Evolutionary conservation across 2,113 vertebrate species (phyloP).

Genomic region (Dipodomys merriami): DNA sequence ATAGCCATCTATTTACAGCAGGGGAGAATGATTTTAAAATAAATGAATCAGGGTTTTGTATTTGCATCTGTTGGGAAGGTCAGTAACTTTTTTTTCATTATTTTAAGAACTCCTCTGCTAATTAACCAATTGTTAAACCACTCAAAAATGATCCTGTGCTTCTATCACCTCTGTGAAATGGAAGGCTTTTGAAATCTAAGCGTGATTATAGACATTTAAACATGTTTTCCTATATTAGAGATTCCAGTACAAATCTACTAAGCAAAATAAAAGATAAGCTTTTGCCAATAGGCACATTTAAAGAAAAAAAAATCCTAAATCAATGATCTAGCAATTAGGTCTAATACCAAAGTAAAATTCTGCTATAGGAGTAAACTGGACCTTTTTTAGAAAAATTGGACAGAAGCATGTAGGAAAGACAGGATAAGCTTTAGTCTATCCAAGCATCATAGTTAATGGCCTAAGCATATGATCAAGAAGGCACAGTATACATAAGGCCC

Average conservation of each 20-base stretch:
- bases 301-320: slow-evolving; percentile 24
- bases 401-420: background rate
- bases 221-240: slow-evolving; percentile 12
- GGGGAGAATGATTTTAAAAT: slow-evolving; percentile 60
- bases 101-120: slow-evolving; percentile 51
- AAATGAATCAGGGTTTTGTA: slow-evolving; percentile 40
- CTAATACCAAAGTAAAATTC: slow-evolving; percentile 31
- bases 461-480: background rate
- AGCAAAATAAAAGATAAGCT: slow-evolving; percentile 51
- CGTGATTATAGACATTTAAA: slow-evolving; percentile 27
- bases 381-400: slow-evolving; percentile 25
- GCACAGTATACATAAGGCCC: slow-evolving; percentile 8
- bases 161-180: slow-evolving; percentile 36
- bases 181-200: slow-evolving; percentile 47
- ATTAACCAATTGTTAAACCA: slow-evolving; percentile 64
- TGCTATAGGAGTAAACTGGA: slow-evolving; percentile 13
- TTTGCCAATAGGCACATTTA: background rate
- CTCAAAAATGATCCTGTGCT: slow-evolving; percentile 50
- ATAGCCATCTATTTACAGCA: slow-evolving; percentile 54
- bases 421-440: background rate
- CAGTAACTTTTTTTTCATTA: slow-evolving; percentile 7
- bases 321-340: background rate
- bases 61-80: slow-evolving; percentile 51
- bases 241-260: background rate
- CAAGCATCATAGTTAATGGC: background rate